These are phyloP conservation scores for Muscidifurax raptorellus DNA, from an alignment of 1,140 invertebrate species.

Conservation along the genomic window DNA sequence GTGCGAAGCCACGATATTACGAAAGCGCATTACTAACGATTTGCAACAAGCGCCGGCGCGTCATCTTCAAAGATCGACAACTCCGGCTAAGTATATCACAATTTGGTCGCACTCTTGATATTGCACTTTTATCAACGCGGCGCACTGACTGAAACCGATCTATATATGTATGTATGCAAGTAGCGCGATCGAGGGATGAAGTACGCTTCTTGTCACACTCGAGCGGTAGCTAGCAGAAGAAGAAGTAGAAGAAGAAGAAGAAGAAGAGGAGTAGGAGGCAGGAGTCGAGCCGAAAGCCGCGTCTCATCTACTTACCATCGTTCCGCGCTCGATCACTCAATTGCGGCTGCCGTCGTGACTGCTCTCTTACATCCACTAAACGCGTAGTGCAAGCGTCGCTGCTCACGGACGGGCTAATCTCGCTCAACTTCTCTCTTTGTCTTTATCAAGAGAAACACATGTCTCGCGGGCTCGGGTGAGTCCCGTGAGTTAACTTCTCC, in stretches of 20 bases:
- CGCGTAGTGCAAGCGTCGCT: not conserved
- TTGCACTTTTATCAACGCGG: too few relatives aligned
- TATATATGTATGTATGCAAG: not conserved
- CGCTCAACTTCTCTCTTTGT: not conserved
- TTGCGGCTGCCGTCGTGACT: not conserved
- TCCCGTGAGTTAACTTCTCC: constrained; percentile 73
- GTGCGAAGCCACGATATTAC: constrained; percentile 16
- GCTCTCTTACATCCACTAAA: not conserved
- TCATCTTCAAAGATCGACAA: too few relatives aligned
- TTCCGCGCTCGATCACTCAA: constrained; percentile 31
- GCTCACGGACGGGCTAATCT: not conserved
- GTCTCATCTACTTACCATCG: constrained; percentile 68
- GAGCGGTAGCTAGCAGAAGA: not conserved
- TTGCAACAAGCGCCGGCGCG: too few relatives aligned
- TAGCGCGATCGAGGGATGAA: not conserved
- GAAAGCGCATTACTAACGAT: not conserved
- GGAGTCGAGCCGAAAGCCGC: not conserved
- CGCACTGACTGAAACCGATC: too few relatives aligned
- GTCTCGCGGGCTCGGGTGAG: constrained; percentile 67
- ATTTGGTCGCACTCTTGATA: not conserved
- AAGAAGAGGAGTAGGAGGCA: not conserved
- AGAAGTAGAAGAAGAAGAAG: not conserved
- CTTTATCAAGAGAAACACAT: constrained; percentile 56
- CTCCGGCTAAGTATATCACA: too few relatives aligned
- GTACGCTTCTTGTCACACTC: not conserved